Conservation (phyloP, 2,113 vertebrate species). For the human (Homo sapiens) region GRCh38 chr2:42752501-42753000, state of each 20-base stretch:
- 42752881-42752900: background rate
- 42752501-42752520: background rate
- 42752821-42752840: background rate
- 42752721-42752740: background rate
- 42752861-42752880: background rate
- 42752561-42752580: background rate
- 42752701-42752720: background rate
- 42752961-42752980: background rate
- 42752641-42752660: background rate
- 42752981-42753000: background rate
- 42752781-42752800: accelerated
- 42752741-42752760: background rate
- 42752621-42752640: background rate
- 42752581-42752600: background rate
- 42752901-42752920: background rate
- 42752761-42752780: background rate
- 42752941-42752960: background rate
- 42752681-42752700: background rate
- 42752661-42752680: background rate
- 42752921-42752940: background rate
- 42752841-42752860: background rate
- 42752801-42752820: background rate
- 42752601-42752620: background rate
- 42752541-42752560: background rate
- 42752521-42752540: background rate